Base-by-base conservation (phyloP, 2,797 vertebrate genomes). In the Protosalanx chinensis region DNA sequence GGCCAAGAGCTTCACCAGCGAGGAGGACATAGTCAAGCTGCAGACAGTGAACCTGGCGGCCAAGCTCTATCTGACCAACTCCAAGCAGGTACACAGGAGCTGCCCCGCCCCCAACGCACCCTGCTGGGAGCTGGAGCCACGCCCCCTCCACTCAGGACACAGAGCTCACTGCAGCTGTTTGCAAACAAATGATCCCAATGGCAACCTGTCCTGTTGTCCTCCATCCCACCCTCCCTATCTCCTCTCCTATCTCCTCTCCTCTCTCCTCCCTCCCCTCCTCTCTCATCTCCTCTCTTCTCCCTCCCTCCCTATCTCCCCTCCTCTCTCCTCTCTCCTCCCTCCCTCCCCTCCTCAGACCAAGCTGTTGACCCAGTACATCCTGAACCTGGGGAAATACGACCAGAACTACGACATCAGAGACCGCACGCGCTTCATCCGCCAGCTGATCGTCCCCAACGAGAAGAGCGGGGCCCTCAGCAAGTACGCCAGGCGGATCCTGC, bases 331-430 rank as follows among this genome's bases (percentile, higher is more conserved):
- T 20, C 41, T 12, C 13, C 1, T 5, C 6, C 6, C 10, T 3
- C 12, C 33, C 18, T 1, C 20, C 33, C 63, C 15, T 20, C 6
- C 35, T 35, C 90, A 99, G 97, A 98, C 97, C 82, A 99, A 98
- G 92, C 93, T 99, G 91, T 91, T 98, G 92, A 98, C 96, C 83
- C 97, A 98, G 93, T 98, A 99, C 76, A 95, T 99, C 90, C 94
- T 99, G 88, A 99, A 98, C 91, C 93, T 99, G 73, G 93, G 95
- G 85, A 98, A 97, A 86, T 99, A 98, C 79, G 97, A 99, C 94
- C 97, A 95, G 91, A 98, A 93, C 94, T 99, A 98, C 69, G 97
- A 99, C 89, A 98, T 98, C 91, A 91, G 97, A 90, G 97, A 99
- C 91, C 95, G 97, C 81, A 98, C 97, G 15, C 95, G 97, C 87